Conservation (phyloP, 2,888 invertebrate genomes). For the Drosophila picticornis region DNA sequence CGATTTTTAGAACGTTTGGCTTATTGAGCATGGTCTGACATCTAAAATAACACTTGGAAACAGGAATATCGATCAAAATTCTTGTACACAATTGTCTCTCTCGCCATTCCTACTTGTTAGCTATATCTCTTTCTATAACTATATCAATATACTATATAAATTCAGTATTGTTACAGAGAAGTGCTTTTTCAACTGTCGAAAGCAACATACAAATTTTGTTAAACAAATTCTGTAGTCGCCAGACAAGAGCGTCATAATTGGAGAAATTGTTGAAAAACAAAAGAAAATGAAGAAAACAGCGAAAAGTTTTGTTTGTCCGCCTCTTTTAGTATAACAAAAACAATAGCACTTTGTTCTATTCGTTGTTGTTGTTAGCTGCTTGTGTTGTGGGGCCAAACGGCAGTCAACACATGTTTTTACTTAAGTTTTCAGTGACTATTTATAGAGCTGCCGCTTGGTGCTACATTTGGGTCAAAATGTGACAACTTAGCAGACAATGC, state of each 20-base stretch:
- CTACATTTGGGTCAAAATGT: constrained; percentile 72
- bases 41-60: background rate
- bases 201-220: background rate
- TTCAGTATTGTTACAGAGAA: background rate
- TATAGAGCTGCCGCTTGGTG: constrained; percentile 57
- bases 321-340: constrained; percentile 17
- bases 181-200: background rate
- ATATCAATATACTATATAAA: background rate
- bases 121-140: background rate
- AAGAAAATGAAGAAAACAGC: constrained; percentile 35
- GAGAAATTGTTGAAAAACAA: constrained; percentile 41
- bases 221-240: background rate
- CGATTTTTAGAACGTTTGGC: no score
- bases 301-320: constrained; percentile 28
- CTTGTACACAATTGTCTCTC: background rate
- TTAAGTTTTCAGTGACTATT: constrained; percentile 69
- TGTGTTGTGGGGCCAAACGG: constrained; percentile 33
- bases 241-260: constrained; percentile 36
- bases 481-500: constrained; percentile 27
- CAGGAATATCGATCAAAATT: background rate
- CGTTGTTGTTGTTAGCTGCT: constrained; percentile 37
- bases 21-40: no score
- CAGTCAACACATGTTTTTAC: constrained; percentile 71
- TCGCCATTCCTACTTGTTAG: background rate
- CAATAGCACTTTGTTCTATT: constrained; percentile 47